These are phyloP conservation scores for Momotus momota DNA, from an alignment of 2,797 vertebrate species.

Conservation along the genomic window DNA sequence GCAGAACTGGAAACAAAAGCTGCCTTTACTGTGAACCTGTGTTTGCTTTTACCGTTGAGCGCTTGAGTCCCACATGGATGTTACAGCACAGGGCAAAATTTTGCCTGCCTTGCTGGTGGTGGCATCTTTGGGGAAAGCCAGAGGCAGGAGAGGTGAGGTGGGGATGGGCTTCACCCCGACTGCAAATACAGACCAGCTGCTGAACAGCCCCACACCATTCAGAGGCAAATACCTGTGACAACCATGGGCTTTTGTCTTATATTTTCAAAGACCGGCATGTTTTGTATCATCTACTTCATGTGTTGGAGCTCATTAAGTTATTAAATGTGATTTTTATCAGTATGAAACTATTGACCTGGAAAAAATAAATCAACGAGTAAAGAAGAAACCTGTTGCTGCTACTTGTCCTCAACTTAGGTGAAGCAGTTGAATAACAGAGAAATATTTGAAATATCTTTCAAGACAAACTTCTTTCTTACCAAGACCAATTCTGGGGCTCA, in stretches of 20 bases:
- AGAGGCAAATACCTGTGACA: accelerated
- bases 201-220: neutral
- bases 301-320: neutral
- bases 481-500: neutral
- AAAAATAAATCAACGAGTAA: neutral
- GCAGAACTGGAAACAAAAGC: neutral
- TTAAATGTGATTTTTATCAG: neutral
- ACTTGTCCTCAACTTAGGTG: neutral
- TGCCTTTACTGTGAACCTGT: neutral
- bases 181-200: neutral
- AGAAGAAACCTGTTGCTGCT: neutral
- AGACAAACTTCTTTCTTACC: neutral
- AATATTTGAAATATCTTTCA: slow-evolving; percentile 24
- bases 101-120: neutral
- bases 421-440: neutral
- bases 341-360: neutral
- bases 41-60: neutral
- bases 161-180: neutral
- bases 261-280: accelerated
- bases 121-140: neutral
- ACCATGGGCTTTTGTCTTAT: accelerated
- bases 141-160: neutral
- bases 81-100: accelerated
- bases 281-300: neutral
- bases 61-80: accelerated